Evolutionary conservation across 2,888 invertebrate genomes (phyloP).

Genomic region (Spodoptera exigua): DNA sequence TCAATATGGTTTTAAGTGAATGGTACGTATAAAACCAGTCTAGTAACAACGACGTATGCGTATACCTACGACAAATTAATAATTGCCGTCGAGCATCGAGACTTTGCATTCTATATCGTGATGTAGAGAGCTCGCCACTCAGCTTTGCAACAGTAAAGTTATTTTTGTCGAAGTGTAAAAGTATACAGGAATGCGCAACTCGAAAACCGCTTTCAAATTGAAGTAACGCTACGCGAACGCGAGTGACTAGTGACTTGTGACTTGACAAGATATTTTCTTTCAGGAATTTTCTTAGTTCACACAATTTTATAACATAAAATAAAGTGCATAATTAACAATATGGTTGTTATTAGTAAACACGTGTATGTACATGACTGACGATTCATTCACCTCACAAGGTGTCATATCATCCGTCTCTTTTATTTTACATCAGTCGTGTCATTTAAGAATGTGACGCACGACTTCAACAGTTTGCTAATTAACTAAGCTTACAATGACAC

Average conservation of each 20-base stretch:
- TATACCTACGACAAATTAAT: constrained; percentile 35
- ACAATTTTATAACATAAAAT: constrained; percentile 3
- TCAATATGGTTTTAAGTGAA: constrained; percentile 2
- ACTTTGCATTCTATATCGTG: constrained; percentile 31
- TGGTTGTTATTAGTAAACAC: constrained; percentile 59
- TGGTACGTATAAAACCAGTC: constrained; percentile 30
- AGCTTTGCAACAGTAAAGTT: constrained; percentile 58
- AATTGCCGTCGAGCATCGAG: constrained; percentile 33
- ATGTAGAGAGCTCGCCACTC: constrained; percentile 30
- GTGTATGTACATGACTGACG: constrained; percentile 67
- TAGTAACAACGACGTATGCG: constrained; percentile 22
- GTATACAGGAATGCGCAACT: constrained; percentile 61
- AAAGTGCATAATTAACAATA: constrained; percentile 29
- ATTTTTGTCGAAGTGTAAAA: constrained; percentile 62
- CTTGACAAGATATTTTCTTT: constrained; percentile 20
- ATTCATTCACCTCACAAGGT: constrained; percentile 78
- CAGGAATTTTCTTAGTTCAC: constrained; percentile 8
- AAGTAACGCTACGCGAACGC: constrained; percentile 20
- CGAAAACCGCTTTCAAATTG: constrained; percentile 62
- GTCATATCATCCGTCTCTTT: constrained; percentile 67
- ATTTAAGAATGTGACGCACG: constrained; percentile 75
- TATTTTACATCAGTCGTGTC: constrained; percentile 59
- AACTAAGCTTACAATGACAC: constrained; percentile 74
- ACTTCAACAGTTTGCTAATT: constrained; percentile 81
- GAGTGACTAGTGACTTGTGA: constrained; percentile 1